Evolutionary conservation across 2,888 invertebrate genomes (phyloP), one percentile per base, ranked within the genome.

Genomic region (Brenthis ino): DNA sequence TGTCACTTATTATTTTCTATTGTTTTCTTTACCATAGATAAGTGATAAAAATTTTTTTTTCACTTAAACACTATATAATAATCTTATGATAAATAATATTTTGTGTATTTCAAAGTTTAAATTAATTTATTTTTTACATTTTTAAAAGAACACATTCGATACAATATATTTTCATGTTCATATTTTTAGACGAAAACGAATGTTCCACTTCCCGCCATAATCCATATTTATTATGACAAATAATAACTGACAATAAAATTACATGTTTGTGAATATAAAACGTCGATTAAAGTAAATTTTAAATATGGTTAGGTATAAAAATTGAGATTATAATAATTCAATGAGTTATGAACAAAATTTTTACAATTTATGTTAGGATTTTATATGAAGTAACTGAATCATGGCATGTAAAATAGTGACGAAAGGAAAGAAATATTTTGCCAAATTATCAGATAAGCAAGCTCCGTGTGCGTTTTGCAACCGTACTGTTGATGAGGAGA

Each of bases 391-490:
- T 43, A 37, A 43, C 37, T 43, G 37, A 53, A 73, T 24, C 24
- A 81, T 80, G 81, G 77, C 79, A 61, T 64, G 63, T 51, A 74
- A 68, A 64, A 78, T 75, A 53, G 54, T 64, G 53, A 58, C 50
- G 24, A 69, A 65, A 43, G 73, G 74, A 67, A 79, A 72, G 64
- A 78, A 77, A 64, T 78, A 80, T 57, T 69, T 82, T 56, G 92
- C 91, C 0, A 84, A 79, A 75, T 73, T 89, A 65, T 89, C 83
- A 67, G 83, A 79, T 66, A 79, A 85, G 65, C 82, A 75, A 64
- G 74, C 74, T 43, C 85, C 86, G 14, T 95, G 95, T 82, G 88
- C 88, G 43, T 94, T 95, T 76, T 95, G 95, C 78, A 84, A 87
- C 3, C 81, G 85, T 6, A 76, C 85, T 54, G 88, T 92, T 0